Base-by-base conservation (phyloP, 37 sponge, comb jelly and placozoan genomes). In the Eunapius fragilis region DNA sequence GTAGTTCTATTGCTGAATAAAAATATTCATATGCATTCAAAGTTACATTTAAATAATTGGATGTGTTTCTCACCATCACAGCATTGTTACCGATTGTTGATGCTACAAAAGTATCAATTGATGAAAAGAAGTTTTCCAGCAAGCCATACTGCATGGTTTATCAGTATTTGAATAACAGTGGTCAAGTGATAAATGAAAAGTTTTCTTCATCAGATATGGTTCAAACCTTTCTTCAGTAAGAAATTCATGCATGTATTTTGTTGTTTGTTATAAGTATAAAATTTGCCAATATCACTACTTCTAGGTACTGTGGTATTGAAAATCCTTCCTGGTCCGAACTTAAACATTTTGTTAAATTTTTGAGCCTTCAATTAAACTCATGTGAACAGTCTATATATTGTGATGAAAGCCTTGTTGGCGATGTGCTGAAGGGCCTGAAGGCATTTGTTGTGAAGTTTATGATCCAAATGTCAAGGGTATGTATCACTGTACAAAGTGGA, bases 311-410 rank as follows among this genome's bases (percentile, higher is more conserved):
- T 85, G 89, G 90, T 33, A 49, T 93, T 6, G 22, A 35, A 73
- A 84, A 95, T 82, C 96, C 98, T 11, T 90, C 96, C 1, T 97
- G 98, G 98, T 67, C 89, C 33, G 95, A 93, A 84, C 71, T 97
- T 2, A 72, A 77, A 37, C 85, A 97, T 87, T 97, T 97, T 87
- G 91, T 94, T 28, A 79, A 68, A 17, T 98, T 98, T 58, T 68
- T 98, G 31, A 48, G 87, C 79, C 86, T 85, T 26, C 98, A 98
- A 69, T 87, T 98, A 36, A 72, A 70, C 10, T 89, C 88, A 31
- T 87, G 90, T 87, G 94, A 98, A 82, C 6, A 72, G 0, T 93
- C 91, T 3, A 72, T 80, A 12, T 98, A 91, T 74, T 86, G 85
- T 78, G 37, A 91, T 85, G 72, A 80, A n/a, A 33, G 13, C 27